Percentiles rank a stretch among this genome's conserved stretches.
Conservation (phyloP, 2,888 invertebrate species). For the Lasioglossum malachurum region DNA sequence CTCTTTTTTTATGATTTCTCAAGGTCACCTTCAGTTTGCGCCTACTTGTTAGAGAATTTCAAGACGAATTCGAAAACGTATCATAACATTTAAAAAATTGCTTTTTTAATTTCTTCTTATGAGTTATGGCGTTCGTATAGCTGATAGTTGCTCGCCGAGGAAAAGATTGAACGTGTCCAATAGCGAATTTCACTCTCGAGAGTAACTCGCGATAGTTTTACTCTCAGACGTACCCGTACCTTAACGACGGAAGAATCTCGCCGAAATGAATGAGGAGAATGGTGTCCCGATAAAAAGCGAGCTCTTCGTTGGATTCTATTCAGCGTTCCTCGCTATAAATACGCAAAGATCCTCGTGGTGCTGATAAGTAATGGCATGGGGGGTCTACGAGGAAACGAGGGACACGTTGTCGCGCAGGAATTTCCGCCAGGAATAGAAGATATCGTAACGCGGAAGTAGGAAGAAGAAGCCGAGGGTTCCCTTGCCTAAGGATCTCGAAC, state of each 20-base stretch:
- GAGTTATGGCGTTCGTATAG: too few species aligned
- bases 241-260: background rate
- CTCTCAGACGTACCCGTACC: too few species aligned
- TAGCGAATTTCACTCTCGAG: too few species aligned
- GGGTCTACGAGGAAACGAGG: background rate
- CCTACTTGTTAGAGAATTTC: too few species aligned
- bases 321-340: background rate
- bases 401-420: background rate
- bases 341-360: background rate
- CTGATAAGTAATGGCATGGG: background rate
- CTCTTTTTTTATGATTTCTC: too few species aligned
- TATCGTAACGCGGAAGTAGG: conserved; percentile 42
- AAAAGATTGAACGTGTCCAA: too few species aligned
- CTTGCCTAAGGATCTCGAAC: background rate
- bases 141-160: too few species aligned
- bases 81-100: too few species aligned
- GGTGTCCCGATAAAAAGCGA: background rate
- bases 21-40: too few species aligned
- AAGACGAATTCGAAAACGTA: too few species aligned
- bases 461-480: conserved; percentile 18
- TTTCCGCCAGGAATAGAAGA: background rate
- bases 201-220: too few species aligned
- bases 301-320: background rate
- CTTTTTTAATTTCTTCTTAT: too few species aligned
- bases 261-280: background rate